Percentiles rank a stretch among this genome's conserved stretches.
These are phyloP conservation scores for Syngnathus typhle DNA, from an alignment of 2,113 vertebrate genomes.

Conservation along the genomic window DNA sequence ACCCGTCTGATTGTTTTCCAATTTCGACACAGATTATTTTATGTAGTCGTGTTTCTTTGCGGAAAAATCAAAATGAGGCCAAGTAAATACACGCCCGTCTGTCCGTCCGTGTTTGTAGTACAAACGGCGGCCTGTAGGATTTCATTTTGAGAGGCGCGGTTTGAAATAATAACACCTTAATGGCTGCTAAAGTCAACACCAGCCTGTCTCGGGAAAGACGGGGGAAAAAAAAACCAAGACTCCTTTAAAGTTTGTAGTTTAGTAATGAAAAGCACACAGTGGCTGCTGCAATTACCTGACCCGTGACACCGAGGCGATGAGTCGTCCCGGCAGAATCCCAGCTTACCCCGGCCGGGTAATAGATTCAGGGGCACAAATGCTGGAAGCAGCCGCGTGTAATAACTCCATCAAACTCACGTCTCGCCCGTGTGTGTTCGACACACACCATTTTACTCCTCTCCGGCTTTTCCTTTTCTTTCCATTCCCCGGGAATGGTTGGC, in stretches of 20 bases:
- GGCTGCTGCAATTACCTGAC: constrained; percentile 63
- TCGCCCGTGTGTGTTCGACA: constrained; percentile 72
- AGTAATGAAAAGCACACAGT: constrained; percentile 76
- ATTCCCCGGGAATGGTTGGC: constrained; percentile 47
- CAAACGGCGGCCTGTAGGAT: constrained; percentile 39
- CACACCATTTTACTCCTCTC: constrained; percentile 64
- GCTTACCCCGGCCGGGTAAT: constrained; percentile 50
- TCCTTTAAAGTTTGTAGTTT: constrained; percentile 66
- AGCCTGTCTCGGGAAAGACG: constrained; percentile 50
- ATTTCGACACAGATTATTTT: too few species aligned
- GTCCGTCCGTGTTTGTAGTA: constrained; percentile 18
- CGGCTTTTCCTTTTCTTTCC: constrained; percentile 39
- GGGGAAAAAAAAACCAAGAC: constrained; percentile 20
- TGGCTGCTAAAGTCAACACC: constrained; percentile 57
- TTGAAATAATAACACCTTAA: constrained; percentile 57
- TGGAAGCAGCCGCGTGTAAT: constrained; percentile 58
- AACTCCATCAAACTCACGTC: constrained; percentile 73
- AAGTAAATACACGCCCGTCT: constrained; percentile 27
- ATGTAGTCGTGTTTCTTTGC: neutral
- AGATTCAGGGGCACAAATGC: constrained; percentile 67
- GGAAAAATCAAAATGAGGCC: neutral
- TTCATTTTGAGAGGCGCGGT: constrained; percentile 43
- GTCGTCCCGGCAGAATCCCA: constrained; percentile 54
- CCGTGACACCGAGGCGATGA: constrained; percentile 60
- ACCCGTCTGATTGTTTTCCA: too few species aligned